Base-by-base conservation (phyloP, 2,113 vertebrate species). In the Greenwoodochromis staneri region DNA sequence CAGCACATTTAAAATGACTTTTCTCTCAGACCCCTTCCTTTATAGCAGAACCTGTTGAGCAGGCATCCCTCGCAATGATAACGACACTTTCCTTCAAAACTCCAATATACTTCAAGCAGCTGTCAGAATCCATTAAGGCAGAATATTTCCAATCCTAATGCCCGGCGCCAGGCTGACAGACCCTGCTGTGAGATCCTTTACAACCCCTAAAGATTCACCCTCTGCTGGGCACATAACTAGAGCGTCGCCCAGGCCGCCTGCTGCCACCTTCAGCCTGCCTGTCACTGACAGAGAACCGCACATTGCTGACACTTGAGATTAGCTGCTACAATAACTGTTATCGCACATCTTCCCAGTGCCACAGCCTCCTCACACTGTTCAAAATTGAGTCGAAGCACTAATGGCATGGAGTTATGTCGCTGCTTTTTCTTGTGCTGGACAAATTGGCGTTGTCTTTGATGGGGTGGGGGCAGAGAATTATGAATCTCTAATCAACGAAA, bases 61-160 rank as follows among this genome's bases (percentile, higher is more conserved):
- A 2, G 7, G 31, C 34, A 6, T 53, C 55, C 83, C 71, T 54
- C 12, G 1, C 51, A 8, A 61, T 6, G 6, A 85, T 83, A 83
- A 83, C 5, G 7, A 83, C 54, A 14, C 84, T 55, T 85, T 85
- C 31, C 85, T 42, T 80, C 81, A 87, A 82, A 88, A 54, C 80
- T 80, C 51, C 21, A 31, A 4, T 29, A 21, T 19, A 13, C 36
- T 69, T 82, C 11, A 78, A 85, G 89, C 16, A 21, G 34, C 85
- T 92, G 92, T 87, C 93, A 87, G 81, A 86, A 90, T 83, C 81
- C 86, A 80, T 92, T 91, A 90, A 88, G 85, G n/a, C 69, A 9
- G 80, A 87, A 80, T 82, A 45, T 85, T 24, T 86, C 16, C 59
- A 1, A 38, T 9, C 66, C 17, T 87, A 81, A 87, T 82, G 71